A percentile compares a stretch with the other conserved stretches of the same genome.
Conservation (phyloP, 2,888 invertebrate genomes). For the Hypomecis punctinalis region DNA sequence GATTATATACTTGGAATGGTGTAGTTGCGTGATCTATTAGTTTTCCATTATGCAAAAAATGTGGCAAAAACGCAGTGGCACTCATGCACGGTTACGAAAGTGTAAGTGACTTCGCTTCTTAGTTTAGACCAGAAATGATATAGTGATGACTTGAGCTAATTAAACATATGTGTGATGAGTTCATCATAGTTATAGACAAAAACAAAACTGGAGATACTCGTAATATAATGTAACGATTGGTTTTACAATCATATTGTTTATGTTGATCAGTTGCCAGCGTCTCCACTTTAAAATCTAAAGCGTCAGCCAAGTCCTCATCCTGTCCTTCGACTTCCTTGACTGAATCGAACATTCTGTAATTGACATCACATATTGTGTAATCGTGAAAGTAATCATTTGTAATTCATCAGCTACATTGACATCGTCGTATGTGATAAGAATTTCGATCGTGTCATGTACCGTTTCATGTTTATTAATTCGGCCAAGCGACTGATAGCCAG, state of each 20-base stretch:
- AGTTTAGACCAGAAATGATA: too few relatives aligned
- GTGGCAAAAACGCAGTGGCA: conserved; percentile 9
- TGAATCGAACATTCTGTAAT: conserved; percentile 39
- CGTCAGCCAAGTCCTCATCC: not conserved
- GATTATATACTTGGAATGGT: conserved; percentile 5
- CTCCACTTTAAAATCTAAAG: too few relatives aligned
- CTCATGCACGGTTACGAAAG: conserved; percentile 29
- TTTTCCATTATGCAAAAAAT: conserved; percentile 17
- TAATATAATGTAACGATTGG: too few relatives aligned
- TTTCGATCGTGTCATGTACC: conserved; percentile 50
- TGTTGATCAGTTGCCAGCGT: too few relatives aligned
- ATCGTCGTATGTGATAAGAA: conserved; percentile 61
- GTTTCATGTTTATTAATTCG: conserved; percentile 58
- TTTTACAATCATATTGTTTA: too few relatives aligned
- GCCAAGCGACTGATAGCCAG: conserved; percentile 25
- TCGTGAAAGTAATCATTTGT: conserved; percentile 76
- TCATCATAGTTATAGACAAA: too few relatives aligned
- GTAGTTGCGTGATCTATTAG: conserved; percentile 17
- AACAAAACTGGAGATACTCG: too few relatives aligned
- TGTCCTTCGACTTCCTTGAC: conserved; percentile 1
- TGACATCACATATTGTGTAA: conserved; percentile 63
- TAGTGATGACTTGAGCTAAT: too few relatives aligned
- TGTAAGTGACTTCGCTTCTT: not conserved
- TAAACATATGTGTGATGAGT: too few relatives aligned
- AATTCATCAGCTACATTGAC: conserved; percentile 73